Evolutionary conservation across 35 echinoderm and acorn worm species (phyloP), one percentile per base, ranked within the genome.

Genomic region (Heliocidaris erythrogramma): DNA sequence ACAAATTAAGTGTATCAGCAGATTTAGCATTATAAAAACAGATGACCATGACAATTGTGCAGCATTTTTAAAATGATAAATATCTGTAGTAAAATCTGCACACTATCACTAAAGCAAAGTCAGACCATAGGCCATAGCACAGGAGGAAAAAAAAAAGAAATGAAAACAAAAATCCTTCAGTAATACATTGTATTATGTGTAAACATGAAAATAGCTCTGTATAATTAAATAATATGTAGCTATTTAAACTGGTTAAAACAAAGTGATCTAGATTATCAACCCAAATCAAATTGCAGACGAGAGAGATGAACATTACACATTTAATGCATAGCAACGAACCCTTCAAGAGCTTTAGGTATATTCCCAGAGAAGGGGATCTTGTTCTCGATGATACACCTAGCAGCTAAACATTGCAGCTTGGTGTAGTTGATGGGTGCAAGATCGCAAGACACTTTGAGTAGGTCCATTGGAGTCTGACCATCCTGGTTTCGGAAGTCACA

Each of bases 381-480:
- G 88, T 96, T 87, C 69, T 96, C 78, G 2, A 97, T 85, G 48
- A 99, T 96, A 5, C 95, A 84, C 56, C 96, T 97, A 9, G 98
- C 96, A 52, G 96, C 94, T 30, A 99, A 92, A 92, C 98, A 99
- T 65, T 96, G 93, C 30, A 99, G 93, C 16, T 95, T 97, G 85
- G 97, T 96, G 85, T 97, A 99, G 56, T 99, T 99, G 69, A 99
- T 96, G 52, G 94, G 95, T 93, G 96, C 95, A 60, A 99, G 94
- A 88, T 97, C 95, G 92, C 97, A 96, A 30, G 93, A 86, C 30
- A 88, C 96, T 27, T 96, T 94, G 27, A 96, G 91, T 7, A 99
- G 90, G 71, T 99, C 98, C 87, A 97, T 90, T 29, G 95, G 93
- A 12, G 97, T 96, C 86, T 99, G 95, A 47, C 94, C 96, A 32